Evolutionary conservation across 1,140 invertebrate genomes (phyloP), one percentile per base, ranked within the genome.

Genomic region (Temnothorax longispinosus): DNA sequence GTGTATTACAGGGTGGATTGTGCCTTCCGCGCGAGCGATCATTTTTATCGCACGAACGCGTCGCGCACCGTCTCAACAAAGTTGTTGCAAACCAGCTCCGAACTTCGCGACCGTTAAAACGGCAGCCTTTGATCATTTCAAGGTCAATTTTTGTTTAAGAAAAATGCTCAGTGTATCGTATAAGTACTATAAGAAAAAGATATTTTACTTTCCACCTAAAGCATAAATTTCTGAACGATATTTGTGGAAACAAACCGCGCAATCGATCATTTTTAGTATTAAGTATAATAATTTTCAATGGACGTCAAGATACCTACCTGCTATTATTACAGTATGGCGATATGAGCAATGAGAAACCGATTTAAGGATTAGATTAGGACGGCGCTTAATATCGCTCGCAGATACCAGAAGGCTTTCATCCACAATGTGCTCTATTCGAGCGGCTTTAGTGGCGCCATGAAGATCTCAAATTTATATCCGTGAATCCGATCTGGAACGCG

Each of bases 391-490:
- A 71, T 27, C 7, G 35, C 44, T 71, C 65, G 11, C 18, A 56
- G 60, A 50, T 52, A 65, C 3, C 64, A 38, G 21, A 11, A 27
- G 38, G 10, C 50, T 60, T 71, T 71, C 41, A 78, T 78, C 7
- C 21, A n/a, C n/a, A 47, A 80, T 13, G 32, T 44, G 47, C 41
- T 52, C 18, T n/a, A 58, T 80, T 69, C 62, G 41, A 21, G 54
- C 27, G 3, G 41, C 13, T 84, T 84, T 58, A 72, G 35, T 60
- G 54, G 56, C 44, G 80, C 54, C 54, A 60, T 60, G 80, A 74
- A 84, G 80, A 84, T 84, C 47, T 71, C 80, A 84, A 84, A 84
- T 84, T 75, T 84, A 84, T 84, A 74, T 50, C 69, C 54, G 32
- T 21, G 13, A 84, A 84, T 84, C 54, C 41, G 80, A 84, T 84